These are phyloP conservation scores for Cassiopea andromeda DNA, from an alignment of 30 jellyfish, hydroid and myxozoan species.

Conservation along the genomic window DNA sequence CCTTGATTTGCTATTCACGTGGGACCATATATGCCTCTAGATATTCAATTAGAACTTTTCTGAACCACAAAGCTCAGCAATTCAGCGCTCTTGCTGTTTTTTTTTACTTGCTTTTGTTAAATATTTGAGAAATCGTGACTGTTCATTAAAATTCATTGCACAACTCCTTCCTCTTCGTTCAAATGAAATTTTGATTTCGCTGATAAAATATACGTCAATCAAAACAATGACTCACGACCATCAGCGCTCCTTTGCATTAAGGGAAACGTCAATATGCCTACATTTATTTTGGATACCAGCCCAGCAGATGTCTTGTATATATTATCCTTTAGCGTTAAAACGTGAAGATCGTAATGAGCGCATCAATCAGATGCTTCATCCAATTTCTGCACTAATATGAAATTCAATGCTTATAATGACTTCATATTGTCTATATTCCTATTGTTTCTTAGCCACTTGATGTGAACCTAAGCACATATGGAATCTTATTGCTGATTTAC, in stretches of 20 bases:
- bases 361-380: conserved; percentile 12
- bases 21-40: no score
- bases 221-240: background rate
- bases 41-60: no score
- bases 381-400: background rate
- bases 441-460: background rate
- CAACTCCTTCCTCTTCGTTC: background rate
- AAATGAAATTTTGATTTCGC: background rate
- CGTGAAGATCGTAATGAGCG: conserved; percentile 2
- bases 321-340: background rate
- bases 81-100: no score
- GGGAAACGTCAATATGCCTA: background rate
- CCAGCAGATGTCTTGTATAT: background rate
- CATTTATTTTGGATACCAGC: background rate
- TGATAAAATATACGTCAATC: background rate
- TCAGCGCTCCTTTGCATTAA: background rate
- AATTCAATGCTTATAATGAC: background rate
- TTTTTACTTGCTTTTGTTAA: no score
- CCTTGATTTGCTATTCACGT: no score
- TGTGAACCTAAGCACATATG: background rate
- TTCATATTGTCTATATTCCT: background rate
- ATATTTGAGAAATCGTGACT: background rate
- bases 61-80: no score
- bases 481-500: background rate
- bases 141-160: background rate